Base-by-base conservation (phyloP, 64 coral and sea anemone genomes). In the Porites australiensis region DNA sequence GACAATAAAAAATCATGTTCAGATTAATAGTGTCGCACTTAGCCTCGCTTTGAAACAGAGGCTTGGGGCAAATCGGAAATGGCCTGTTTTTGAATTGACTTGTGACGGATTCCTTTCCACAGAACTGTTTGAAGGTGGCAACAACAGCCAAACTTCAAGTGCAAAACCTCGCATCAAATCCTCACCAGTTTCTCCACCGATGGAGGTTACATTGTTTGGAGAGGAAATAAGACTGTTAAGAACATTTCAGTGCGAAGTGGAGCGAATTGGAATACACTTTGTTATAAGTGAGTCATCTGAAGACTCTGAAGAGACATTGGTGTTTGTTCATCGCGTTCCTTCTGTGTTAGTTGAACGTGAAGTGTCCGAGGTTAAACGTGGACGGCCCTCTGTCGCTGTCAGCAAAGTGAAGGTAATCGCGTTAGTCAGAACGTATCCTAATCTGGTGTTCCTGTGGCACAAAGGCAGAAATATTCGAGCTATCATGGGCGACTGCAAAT, bases 291-390 rank as follows among this genome's bases (percentile, higher is more conserved):
- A 50, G 43, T 65, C 79, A 11, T n/a, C 22, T 0, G n/a, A 87
- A 46, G 57, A 43, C 7, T 58, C 51, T 37, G 52, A 74, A 59
- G 79, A 85, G 20, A 64, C 4, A 22, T 15, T 49, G 11, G 77
- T 99, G 21, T 71, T 50, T 16, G 53, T 96, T 0, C 80, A 79
- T 58, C 77, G 64, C 13, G 77, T 99, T 0, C 98, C 98, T 3
- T 93, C 90, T 10, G 88, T 96, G 4, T 99, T 96, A 83, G 91
- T 99, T 52, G 88, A 93, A 47, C 95, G 94, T 43, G 96, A 95
- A 68, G 58, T 91, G 54, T 95, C 94, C 22, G 90, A 93, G 43
- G 87, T 88, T 5, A 95, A 75, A 71, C 95, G 92, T 80, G 82
- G 95, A 69, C 49, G 95, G 59, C 83, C 88, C 6, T 97, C 95